Conservation (phyloP, 2,888 invertebrate species). For the Elysia crispata region DNA sequence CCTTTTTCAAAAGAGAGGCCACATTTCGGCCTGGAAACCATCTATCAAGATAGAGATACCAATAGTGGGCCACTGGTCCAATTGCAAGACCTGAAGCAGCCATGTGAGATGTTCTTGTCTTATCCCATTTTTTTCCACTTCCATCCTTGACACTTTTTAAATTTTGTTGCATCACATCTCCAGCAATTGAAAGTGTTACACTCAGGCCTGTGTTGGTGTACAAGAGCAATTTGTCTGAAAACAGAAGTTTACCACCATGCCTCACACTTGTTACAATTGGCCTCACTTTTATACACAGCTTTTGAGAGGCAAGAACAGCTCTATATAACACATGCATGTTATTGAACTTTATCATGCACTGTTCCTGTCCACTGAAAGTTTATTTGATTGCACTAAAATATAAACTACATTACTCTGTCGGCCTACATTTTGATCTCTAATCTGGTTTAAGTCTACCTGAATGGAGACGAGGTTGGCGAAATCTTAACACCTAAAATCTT, state of each 20-base stretch:
- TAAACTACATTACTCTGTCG: too few relatives aligned
- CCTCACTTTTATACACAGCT: too few relatives aligned
- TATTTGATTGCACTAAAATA: too few relatives aligned
- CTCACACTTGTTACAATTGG: neutral
- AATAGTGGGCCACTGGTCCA: conserved; percentile 89
- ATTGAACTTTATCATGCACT: too few relatives aligned
- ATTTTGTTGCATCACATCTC: conserved; percentile 89
- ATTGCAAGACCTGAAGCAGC: conserved; percentile 86
- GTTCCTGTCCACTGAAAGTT: neutral
- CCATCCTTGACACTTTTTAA: conserved; percentile 81
- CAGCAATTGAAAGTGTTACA: conserved; percentile 85
- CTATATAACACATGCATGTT: too few relatives aligned
- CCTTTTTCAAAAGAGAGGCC: conserved; percentile 82
- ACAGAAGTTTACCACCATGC: conserved; percentile 46
- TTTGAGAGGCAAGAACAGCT: too few relatives aligned
- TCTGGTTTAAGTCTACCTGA: too few relatives aligned
- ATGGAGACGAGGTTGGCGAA: too few relatives aligned
- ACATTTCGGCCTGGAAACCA: conserved; percentile 85
- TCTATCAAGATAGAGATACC: conserved; percentile 89
- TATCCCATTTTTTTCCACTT: conserved; percentile 68
- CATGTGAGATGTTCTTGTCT: conserved; percentile 85
- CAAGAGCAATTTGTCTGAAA: conserved; percentile 65
- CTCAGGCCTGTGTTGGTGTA: conserved; percentile 89
- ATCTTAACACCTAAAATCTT: too few relatives aligned
- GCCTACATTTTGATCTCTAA: too few relatives aligned